A percentile compares a stretch with the other conserved stretches of the same genome.
Evolutionary conservation across 2,797 vertebrate species (phyloP).

Genomic region (Emydoidea blandingii): DNA sequence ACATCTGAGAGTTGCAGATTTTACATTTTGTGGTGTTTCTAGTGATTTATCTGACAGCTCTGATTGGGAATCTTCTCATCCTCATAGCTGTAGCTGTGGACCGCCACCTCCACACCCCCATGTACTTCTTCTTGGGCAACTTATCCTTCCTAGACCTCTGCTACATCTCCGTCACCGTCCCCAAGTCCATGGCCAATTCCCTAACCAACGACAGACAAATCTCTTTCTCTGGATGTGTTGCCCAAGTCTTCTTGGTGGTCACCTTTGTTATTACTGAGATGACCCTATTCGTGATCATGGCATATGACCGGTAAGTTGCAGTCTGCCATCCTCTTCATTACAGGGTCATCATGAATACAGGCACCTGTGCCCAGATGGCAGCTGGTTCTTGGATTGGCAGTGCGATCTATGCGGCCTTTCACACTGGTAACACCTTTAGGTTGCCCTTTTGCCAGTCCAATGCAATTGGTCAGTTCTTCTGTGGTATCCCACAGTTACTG

Average conservation of each 20-base stretch:
- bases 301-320: constrained; percentile 33
- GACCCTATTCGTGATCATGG: constrained; percentile 6
- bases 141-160: constrained; percentile 13
- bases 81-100: not conserved
- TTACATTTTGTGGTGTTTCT: not conserved
- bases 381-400: not conserved
- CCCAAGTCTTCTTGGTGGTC: constrained; percentile 6
- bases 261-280: not conserved
- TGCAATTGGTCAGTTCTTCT: constrained; percentile 23
- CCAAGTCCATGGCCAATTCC: constrained; percentile 1
- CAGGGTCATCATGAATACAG: not conserved
- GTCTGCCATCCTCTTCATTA: constrained; percentile 34
- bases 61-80: constrained; percentile 1
- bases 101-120: constrained; percentile 6
- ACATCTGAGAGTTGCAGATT: not conserved
- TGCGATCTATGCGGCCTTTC: not conserved
- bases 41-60: not conserved
- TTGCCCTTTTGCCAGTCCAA: not conserved
- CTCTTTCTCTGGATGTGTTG: constrained; percentile 18
- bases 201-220: not conserved
- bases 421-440: not conserved
- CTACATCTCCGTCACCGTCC: not conserved
- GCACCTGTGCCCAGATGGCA: not conserved
- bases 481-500: constrained; percentile 8
- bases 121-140: constrained; percentile 32